Evolutionary conservation across 1,140 invertebrate species (phyloP).

Genomic region (Nixonia krombeini): DNA sequence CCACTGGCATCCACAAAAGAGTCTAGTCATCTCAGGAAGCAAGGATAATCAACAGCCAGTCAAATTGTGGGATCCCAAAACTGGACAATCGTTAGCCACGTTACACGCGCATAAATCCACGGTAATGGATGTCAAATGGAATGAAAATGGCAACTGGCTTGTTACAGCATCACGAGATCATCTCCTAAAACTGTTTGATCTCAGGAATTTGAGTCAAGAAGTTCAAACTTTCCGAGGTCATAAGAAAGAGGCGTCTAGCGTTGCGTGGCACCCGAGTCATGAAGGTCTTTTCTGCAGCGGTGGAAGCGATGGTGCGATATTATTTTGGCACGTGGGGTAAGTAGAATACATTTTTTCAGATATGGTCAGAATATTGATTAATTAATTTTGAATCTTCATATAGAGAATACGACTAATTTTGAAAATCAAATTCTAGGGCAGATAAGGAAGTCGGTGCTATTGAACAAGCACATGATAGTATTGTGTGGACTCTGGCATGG

Average conservation of each 20-base stretch:
- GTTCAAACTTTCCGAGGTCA: constrained; percentile 97
- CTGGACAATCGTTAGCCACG: constrained; percentile 89
- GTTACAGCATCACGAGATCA: constrained; percentile 99
- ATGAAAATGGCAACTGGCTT: constrained; percentile 99
- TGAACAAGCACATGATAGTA: constrained; percentile 98
- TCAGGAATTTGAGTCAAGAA: constrained; percentile 94
- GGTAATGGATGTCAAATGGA: constrained; percentile 99
- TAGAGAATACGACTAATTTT: too few relatives aligned
- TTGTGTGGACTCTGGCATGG: constrained; percentile 99
- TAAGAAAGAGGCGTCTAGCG: constrained; percentile 97
- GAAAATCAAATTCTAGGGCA: constrained; percentile 75
- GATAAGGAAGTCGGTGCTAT: constrained; percentile 99
- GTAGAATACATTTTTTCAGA: too few relatives aligned
- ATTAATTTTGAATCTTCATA: too few relatives aligned
- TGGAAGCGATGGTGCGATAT: constrained; percentile 96
- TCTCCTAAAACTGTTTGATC: constrained; percentile 97
- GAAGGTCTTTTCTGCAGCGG: constrained; percentile 97
- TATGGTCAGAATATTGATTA: too few relatives aligned
- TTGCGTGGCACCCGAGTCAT: constrained; percentile 98
- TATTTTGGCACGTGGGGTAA: constrained; percentile 99
- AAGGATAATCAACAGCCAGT: constrained; percentile 99
- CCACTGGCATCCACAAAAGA: constrained; percentile 99
- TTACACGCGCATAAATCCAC: constrained; percentile 99
- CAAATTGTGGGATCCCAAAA: constrained; percentile 99
- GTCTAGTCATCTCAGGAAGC: constrained; percentile 96